Evolutionary conservation across 2,113 vertebrate genomes (phyloP), one percentile per base, ranked within the genome.

Genomic region (Lynx canadensis): DNA sequence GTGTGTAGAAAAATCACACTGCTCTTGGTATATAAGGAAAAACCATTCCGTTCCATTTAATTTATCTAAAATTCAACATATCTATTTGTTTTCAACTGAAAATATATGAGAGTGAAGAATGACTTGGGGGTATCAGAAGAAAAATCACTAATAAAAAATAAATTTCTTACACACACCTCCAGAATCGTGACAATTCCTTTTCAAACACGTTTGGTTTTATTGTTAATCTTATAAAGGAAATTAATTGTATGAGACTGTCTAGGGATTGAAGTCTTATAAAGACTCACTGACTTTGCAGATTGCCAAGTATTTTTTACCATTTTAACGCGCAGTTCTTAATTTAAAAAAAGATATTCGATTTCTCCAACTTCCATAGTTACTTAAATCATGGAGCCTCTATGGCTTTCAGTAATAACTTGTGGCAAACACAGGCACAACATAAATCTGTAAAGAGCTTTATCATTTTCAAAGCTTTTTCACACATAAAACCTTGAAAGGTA

Each of bases 311-410:
- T 83, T 60, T 76, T 95, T 57, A 82, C 16, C 41, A 63, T 80
- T 96, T 86, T 31, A 69, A 93, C 19, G 69, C 11, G 4, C 27
- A 69, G 38, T 86, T 97, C n/a, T 96, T 85, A 73, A 94, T 86
- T 86, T 63, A 2, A 69, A 95, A 83, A 92, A 88, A 82, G 45
- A 31, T 16, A 84, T 76, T 91, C 1, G 6, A 73, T 68, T 97
- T 63, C 65, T 85, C 38, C 10, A 36, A 36, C 29, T 15, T 95
- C 41, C 29, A 27, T 31, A 84, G 74, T 85, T 55, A 74, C 55
- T 85, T 29, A 36, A 92, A 48, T 80, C n/a, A 89, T n/a, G 69
- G 41, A 92, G 41, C 13, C 74, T 86, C 1, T 52, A 25, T 45
- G 27, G 15, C n/a, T 48, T 69, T 89, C 60, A 74, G 48, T 13